Percentiles rank a stretch among this genome's conserved stretches.
Evolutionary conservation across 2,888 invertebrate species (phyloP).

Genomic region (Amphimallon solstitiale): DNA sequence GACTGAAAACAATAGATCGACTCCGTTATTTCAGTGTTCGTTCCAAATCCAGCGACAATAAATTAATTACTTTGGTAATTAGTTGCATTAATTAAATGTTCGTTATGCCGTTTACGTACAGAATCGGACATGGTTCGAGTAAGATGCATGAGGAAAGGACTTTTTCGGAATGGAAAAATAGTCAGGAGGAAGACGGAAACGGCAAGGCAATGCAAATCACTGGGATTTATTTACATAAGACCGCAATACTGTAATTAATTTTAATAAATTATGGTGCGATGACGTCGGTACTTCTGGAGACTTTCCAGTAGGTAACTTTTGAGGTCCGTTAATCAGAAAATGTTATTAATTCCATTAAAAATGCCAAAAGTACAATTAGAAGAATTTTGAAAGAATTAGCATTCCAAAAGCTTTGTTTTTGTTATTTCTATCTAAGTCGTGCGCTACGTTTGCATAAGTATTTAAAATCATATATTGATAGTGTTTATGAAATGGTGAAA

Average conservation of each 20-base stretch:
- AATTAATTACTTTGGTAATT: constrained; percentile 37
- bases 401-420: too few species aligned
- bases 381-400: too few species aligned
- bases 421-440: too few species aligned
- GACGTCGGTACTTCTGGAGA: neutral
- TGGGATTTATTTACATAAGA: constrained; percentile 20
- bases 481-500: too few species aligned
- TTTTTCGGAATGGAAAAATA: too few species aligned
- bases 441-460: too few species aligned
- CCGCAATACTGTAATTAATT: constrained; percentile 32
- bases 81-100: constrained; percentile 37
- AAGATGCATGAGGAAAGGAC: too few species aligned
- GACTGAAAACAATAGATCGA: neutral
- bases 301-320: neutral
- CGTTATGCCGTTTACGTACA: constrained; percentile 22
- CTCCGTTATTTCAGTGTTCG: constrained; percentile 5
- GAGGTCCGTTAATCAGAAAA: too few species aligned
- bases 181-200: neutral
- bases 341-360: too few species aligned
- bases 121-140: too few species aligned
- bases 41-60: constrained; percentile 18
- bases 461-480: too few species aligned
- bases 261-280: constrained; percentile 17
- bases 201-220: constrained; percentile 21
- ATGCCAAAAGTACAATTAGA: too few species aligned